Conservation (phyloP, 2,888 invertebrate species). For the Agrotis segetum region DNA sequence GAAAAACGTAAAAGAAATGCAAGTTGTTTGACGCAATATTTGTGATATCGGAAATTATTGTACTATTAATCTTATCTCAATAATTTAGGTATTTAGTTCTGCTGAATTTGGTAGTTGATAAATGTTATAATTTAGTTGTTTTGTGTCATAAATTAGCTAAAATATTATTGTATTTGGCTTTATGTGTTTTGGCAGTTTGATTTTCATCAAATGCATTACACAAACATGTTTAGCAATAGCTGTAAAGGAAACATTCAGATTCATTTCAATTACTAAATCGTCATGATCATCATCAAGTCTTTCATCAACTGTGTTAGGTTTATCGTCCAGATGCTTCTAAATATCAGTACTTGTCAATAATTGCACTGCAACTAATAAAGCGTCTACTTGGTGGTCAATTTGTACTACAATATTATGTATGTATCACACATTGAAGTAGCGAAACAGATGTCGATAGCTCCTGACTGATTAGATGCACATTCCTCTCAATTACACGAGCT, state of each 20-base stretch:
- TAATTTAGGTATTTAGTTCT: constrained; percentile 1
- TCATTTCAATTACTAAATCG: neutral
- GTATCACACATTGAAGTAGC: constrained; percentile 39
- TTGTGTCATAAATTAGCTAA: neutral
- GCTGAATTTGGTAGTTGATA: neutral
- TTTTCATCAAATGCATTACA: neutral
- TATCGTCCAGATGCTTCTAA: constrained; percentile 1
- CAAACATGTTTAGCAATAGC: neutral
- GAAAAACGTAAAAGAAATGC: constrained; percentile 16
- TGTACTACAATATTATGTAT: constrained; percentile 15
- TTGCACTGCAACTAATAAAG: constrained; percentile 23
- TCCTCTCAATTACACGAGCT: constrained; percentile 46
- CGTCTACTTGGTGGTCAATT: constrained; percentile 28
- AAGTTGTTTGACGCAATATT: constrained; percentile 25
- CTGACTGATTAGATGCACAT: constrained; percentile 56
- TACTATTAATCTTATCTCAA: constrained; percentile 35
- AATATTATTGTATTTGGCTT: no score
- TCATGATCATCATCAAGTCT: neutral
- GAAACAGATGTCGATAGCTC: constrained; percentile 48
- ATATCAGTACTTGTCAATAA: constrained; percentile 26
- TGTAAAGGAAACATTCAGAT: neutral
- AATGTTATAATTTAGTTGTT: constrained; percentile 6
- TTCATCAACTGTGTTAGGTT: neutral
- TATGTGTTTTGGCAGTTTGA: neutral
- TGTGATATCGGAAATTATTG: constrained; percentile 19